These are phyloP conservation scores for Papilio gigon DNA, from an alignment of 2,888 invertebrate species.

Conservation along the genomic window DNA sequence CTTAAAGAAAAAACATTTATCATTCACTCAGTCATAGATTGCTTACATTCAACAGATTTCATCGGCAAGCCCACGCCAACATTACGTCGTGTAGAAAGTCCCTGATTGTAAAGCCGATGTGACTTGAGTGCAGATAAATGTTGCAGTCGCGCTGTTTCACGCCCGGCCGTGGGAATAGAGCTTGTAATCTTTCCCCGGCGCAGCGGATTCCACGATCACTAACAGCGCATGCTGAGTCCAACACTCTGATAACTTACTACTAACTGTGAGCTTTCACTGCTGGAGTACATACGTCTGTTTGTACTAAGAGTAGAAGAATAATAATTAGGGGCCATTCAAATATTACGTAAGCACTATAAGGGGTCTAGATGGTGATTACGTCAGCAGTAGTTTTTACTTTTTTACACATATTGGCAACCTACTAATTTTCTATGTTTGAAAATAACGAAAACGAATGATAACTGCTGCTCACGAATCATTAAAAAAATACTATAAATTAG, in stretches of 20 bases:
- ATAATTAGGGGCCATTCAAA: no score
- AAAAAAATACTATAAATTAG: no score
- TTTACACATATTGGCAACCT: background rate
- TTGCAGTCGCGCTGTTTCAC: slow-evolving; percentile 34
- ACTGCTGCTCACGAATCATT: no score
- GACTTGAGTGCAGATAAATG: slow-evolving; percentile 37
- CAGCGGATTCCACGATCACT: slow-evolving; percentile 18
- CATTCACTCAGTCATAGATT: no score
- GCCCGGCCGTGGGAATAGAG: slow-evolving; percentile 35
- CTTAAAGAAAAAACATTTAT: no score
- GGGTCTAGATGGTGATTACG: no score
- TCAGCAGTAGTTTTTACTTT: no score
- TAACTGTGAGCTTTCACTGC: background rate
- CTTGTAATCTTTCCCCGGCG: slow-evolving; percentile 30
- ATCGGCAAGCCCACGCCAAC: slow-evolving; percentile 15
- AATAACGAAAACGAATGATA: no score
- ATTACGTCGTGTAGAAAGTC: slow-evolving; percentile 22
- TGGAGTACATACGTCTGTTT: no score
- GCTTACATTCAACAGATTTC: background rate
- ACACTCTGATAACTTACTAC: no score
- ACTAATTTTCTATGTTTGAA: background rate
- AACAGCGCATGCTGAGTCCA: background rate
- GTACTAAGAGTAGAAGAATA: no score
- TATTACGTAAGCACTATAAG: no score
- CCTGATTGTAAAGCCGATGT: slow-evolving; percentile 37